Base-by-base conservation (phyloP, 2,888 invertebrate species). In the Athalia cordata region DNA sequence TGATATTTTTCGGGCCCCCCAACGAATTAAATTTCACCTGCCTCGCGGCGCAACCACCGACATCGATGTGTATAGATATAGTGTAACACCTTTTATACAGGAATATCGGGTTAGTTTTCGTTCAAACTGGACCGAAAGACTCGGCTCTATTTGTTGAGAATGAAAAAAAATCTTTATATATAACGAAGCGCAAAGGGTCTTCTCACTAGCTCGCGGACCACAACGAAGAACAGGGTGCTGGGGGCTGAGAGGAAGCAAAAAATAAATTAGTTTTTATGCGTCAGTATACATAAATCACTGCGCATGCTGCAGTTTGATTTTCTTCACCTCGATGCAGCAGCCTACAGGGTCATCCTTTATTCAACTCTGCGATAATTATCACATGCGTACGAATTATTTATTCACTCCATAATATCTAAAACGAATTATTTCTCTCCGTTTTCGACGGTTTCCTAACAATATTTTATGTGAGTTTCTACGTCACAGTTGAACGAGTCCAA, bases 161-260 rank as follows among this genome's bases (percentile, higher is more conserved):
- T 1, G 29, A 29, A 2, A 29, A 29, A 61, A 68, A 68, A 29
- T 68, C n/a, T 29, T 13, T 55, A 29, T 29, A 29, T 52, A 8
- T 29, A 52, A 64, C 29, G 11, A 52, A 43, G 68, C 52, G 68
- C 68, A 52, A 68, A 68, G 68, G 68, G 29, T 29, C 29, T 29
- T 68, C 59, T 59, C 15, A 15, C 11, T 65, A 1, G 43, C n/a
- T 15, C 13, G 15, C 13, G 78, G 78, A 78, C 78, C 78, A 78
- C 78, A 78, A 72, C 78, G 78, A 78, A 78, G 74, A 80, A 79
- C 29, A 29, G 80, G 80, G 80, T 79, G 81, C 81, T 78, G 45
- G 13, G 47, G 43, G 70, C 55, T 57, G 68, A 52, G 55, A 2
- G 45, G 78, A n/a, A 43, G 50, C 75, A 79, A 81, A 81, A 80